phyloP scores from a whole-genome alignment of 1,140 invertebrate species.

The Ceratitis capitata region DNA sequence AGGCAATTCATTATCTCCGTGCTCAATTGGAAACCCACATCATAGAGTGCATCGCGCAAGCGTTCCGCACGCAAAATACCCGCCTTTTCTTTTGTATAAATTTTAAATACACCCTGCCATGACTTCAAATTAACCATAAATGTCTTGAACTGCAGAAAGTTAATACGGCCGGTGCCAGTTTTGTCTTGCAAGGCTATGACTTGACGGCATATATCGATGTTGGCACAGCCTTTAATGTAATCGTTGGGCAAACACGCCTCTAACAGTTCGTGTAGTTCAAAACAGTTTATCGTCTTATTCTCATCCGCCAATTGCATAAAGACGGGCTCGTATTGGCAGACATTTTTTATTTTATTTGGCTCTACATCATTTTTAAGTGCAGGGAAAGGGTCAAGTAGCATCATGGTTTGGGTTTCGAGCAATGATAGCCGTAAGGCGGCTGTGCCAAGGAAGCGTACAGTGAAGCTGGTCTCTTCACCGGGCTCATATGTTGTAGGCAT shows the following conservation, averaged over 20 bases:
- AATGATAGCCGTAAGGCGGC: constrained; percentile 54
- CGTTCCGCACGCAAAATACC: constrained; percentile 89
- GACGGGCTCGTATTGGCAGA: constrained; percentile 86
- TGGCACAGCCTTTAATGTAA: constrained; percentile 94
- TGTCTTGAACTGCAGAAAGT: constrained; percentile 89
- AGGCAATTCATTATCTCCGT: constrained; percentile 84
- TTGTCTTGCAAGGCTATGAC: constrained; percentile 88
- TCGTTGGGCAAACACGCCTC: constrained; percentile 94
- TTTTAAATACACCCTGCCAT: constrained; percentile 92
- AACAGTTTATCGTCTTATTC: constrained; percentile 86
- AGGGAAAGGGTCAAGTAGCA: constrained; percentile 81
- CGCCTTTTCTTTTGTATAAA: constrained; percentile 90
- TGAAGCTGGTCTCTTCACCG: constrained; percentile 80
- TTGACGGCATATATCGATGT: constrained; percentile 90
- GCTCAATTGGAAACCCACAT: constrained; percentile 88
- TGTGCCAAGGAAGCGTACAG: constrained; percentile 59
- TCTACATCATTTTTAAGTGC: constrained; percentile 69
- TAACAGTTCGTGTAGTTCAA: constrained; percentile 89
- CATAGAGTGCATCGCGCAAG: constrained; percentile 82
- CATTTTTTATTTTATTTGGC: constrained; percentile 57
- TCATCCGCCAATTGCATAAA: constrained; percentile 92
- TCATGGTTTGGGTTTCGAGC: constrained; percentile 81
- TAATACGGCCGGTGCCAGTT: constrained; percentile 82
- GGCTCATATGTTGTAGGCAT: constrained; percentile 93
- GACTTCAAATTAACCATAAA: constrained; percentile 91